Base-by-base conservation (phyloP, 2,888 invertebrate genomes). In the Lasioglossum figueresi region DNA sequence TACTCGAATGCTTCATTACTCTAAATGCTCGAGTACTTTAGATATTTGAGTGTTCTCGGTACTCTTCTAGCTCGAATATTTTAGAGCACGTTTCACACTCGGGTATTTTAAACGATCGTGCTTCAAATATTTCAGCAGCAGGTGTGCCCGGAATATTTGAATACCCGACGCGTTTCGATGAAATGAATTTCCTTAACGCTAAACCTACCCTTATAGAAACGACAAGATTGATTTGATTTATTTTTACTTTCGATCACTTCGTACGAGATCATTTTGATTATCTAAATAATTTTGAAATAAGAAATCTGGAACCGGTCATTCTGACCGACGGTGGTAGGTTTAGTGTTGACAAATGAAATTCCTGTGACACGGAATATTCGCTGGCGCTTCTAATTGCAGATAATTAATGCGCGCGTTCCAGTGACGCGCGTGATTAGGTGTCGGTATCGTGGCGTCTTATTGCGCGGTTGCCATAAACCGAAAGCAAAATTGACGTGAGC, bases 401-500 rank as follows among this genome's bases (percentile, higher is more conserved):
- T 68, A 34, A 34, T 34, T 37, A 19, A 68, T 68, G 66, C 34
- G 31, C 34, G 66, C 34, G 66, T 68, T 37, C 23, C 34, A 23
- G 4, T 23, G 66, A 34, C 23, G 10, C 23, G 10, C 72, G 27
- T 31, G 10, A 73, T 19, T 48, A 48, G 31, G 45, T 76, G 76
- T 37, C 43, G 27, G 48, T 76, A 79, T 83, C 66, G 43, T 75
- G 63, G 68, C 40, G 52, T 27, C 52, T 70, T 63, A 68, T 56
- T 34, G 40, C 56, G 63, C 23, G 27, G 27, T 66, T 68, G 71
- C 73, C 66, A 66, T 73, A 86, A 86, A 74, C 70, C 78, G 74
- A 68, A 81, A 79, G 73, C 23, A 77, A 85, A 86, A 83, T 86
- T 83, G 74, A 76, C 86, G 63, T 66, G 71, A 63, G 48, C 76